These are phyloP conservation scores for Emys orbicularis DNA, from an alignment of 2,797 vertebrate genomes.

Conservation along the genomic window DNA sequence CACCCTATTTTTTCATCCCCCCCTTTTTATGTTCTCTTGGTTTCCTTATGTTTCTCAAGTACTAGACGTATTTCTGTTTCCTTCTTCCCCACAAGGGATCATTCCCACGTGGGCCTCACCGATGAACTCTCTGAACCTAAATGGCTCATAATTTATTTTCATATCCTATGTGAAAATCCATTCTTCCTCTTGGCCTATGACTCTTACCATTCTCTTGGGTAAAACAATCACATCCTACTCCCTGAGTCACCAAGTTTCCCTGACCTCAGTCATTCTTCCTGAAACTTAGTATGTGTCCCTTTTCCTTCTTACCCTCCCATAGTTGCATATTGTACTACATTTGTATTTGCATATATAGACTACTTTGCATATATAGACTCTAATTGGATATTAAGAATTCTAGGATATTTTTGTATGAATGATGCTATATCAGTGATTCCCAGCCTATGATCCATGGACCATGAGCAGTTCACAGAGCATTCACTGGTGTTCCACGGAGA, in stretches of 20 bases:
- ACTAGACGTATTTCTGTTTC: not conserved
- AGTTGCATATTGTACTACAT: not conserved
- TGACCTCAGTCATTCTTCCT: not conserved
- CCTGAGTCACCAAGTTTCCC: not conserved
- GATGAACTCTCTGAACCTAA: not conserved
- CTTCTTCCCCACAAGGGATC: not conserved
- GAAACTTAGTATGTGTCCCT: not conserved
- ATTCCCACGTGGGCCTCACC: not conserved
- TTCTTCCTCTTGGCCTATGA: not conserved
- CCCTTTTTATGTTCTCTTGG: not conserved
- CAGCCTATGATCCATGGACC: not conserved
- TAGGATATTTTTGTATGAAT: conserved; percentile 23
- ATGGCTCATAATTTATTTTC: not conserved
- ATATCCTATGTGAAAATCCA: not conserved
- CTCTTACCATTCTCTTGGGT: not conserved
- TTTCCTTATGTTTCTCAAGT: not conserved
- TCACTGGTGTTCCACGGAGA: not conserved
- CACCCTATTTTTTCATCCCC: not conserved
- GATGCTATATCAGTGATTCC: not conserved
- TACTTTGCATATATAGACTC: not conserved
- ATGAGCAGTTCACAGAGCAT: not conserved
- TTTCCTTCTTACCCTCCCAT: not conserved
- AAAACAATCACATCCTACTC: not conserved
- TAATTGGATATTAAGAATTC: not conserved
- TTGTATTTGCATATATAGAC: not conserved